Conservation (phyloP, 2,797 vertebrate species). For the Helostoma temminkii region DNA sequence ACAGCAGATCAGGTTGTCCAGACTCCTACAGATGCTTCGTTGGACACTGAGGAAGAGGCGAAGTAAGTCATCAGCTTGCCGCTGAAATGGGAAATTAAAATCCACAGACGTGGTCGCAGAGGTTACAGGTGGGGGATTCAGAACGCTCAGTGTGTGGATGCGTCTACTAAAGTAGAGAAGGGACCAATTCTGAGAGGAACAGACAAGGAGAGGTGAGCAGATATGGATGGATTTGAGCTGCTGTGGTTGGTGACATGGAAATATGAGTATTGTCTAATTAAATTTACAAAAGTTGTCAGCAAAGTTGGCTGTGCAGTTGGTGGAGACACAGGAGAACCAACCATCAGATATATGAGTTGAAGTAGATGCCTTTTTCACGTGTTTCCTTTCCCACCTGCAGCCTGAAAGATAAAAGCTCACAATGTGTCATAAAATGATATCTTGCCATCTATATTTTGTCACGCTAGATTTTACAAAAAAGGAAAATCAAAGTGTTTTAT, state of each 20-base stretch:
- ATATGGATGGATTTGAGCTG: background rate
- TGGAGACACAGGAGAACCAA: background rate
- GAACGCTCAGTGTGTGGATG: background rate
- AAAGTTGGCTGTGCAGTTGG: background rate
- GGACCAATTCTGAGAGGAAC: background rate
- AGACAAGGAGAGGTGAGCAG: background rate
- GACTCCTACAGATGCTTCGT: conserved; percentile 57
- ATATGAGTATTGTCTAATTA: conserved; percentile 14
- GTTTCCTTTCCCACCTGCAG: background rate
- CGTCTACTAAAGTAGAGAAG: background rate
- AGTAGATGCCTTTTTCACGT: background rate
- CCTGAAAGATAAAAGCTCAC: background rate
- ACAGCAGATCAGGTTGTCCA: conserved; percentile 64
- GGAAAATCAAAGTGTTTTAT: too few species aligned
- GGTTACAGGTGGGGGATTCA: background rate
- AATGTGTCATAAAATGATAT: too few species aligned
- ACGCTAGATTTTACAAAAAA: too few species aligned
- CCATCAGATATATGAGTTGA: background rate
- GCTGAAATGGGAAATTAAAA: background rate
- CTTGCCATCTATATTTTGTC: too few species aligned
- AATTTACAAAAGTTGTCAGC: conserved; percentile 45
- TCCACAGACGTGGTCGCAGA: background rate
- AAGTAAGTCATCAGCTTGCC: conserved; percentile 13
- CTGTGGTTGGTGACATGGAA: background rate
- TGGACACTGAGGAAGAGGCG: conserved; percentile 57